Base-by-base conservation (phyloP, 2,888 invertebrate genomes). In the Sturmia bella region DNA sequence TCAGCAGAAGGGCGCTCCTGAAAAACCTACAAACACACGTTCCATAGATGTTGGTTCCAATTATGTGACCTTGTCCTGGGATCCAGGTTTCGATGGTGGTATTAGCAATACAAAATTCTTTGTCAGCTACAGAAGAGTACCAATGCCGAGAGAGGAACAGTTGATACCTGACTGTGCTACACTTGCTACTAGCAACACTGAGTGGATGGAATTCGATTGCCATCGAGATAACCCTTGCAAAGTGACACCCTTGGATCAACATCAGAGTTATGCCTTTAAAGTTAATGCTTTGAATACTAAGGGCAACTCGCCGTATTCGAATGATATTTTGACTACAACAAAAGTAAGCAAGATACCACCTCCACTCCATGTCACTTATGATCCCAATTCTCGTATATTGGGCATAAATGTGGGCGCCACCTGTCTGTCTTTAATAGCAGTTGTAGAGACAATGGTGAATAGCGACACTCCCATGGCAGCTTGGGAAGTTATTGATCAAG, bases 61-160 rank as follows among this genome's bases (percentile, higher is more conserved):
- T 73, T 95, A 93, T 87, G 96, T 97, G 0, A 94, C 95, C 0
- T 91, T 98, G 19, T 93, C 93, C 76, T 98, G 97, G 97, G 95
- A 96, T 87, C 94, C 96, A 0, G 97, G 97, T 0, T 98, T 98
- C 89, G 96, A 98, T 89, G 98, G 98, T 0, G 98, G 98, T 0
- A 91, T 97, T 70, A 93, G 94, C 59, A 96, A 95, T 86, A 97
- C 97, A 0, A 97, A 96, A 88, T 97, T 96, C 91, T 96, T 96
- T 87, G 95, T 97, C n/a, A 94, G 94, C 39, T 97, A 96, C 89
- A 94, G 94, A 54, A 93, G 95, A 32, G 94, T 95, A 0, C 92
- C 93, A 0, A 90, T 91, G 87, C 92, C 92, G 2, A 92, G 92
- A 5, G 93, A 94, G 73, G 94, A 93, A 85, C 92, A 92, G 83